Base-by-base conservation (phyloP, 2,888 invertebrate species). In the Coelinius sp. region DNA sequence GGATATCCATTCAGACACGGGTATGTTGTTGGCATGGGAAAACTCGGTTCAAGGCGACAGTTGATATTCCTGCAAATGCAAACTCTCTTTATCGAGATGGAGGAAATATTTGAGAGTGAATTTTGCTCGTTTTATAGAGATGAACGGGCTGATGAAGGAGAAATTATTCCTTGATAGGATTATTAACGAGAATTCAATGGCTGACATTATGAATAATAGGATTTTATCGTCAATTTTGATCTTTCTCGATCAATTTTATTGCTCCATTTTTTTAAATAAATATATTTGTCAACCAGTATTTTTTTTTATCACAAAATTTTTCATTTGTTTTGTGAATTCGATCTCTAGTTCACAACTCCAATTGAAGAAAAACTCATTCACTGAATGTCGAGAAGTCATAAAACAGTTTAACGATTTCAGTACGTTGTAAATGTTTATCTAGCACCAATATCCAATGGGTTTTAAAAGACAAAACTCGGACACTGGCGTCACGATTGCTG, bases 361-460 rank as follows among this genome's bases (percentile, higher is more conserved):
- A 41, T n/a, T 12, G 41, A 12, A 41, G 41, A 41, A n/a, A 41
- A n/a, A 41, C n/a, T 4, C n/a, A 41, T n/a, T 41, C 41, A 41
- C 41, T 41, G 53, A n/a, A 3, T 14, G 53, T 25, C 25, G 27
- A 53, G 27, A 25, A 53, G 14, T 12, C n/a, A 25, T 53, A 53
- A 53, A 53, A 22, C 3, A 2, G 12, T 25, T 53, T 53, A n/a
- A 53, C 27, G 53, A 53, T 53, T n/a, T 3, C 53, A 53, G 53
- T 25, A n/a, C n/a, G 53, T n/a, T 53, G 53, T 53, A 53, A 53
- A 53, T 53, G 53, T 53, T 53, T 53, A 53, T n/a, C 22, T 22
- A 53, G 53, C 27, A 52, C 52, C 49, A 49, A 49, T 49, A 49
- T 22, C 53, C 49, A 49, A 53, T 8, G 24, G 25, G 24, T 53